Conservation (phyloP, 2,888 invertebrate genomes). For the Elmis aenea region DNA sequence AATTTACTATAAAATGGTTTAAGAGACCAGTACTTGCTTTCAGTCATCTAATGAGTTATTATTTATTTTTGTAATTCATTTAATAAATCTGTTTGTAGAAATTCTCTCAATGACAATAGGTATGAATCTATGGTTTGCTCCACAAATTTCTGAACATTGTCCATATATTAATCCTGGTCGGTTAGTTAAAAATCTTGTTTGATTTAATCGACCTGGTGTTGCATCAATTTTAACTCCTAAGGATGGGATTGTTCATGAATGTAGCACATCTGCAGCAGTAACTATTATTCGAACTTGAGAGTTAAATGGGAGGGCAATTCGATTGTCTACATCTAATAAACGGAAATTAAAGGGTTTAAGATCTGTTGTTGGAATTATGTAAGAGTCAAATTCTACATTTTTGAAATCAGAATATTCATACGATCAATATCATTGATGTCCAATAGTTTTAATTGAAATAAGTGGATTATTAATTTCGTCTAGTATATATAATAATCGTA, state of each 20-base stretch:
- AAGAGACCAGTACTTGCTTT: conserved; percentile 68
- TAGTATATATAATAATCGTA: conserved; percentile 56
- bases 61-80: conserved; percentile 53
- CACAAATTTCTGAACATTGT: conserved; percentile 80
- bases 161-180: conserved; percentile 65
- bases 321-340: conserved; percentile 61
- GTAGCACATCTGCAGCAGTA: conserved; percentile 60
- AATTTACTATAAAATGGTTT: conserved; percentile 62
- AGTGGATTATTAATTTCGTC: conserved; percentile 58
- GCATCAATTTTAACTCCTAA: conserved; percentile 63
- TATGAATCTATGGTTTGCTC: conserved; percentile 75
- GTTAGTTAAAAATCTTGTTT: conserved; percentile 57
- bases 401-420: conserved; percentile 63
- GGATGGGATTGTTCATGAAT: conserved; percentile 60
- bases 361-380: conserved; percentile 52
- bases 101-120: conserved; percentile 65
- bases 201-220: conserved; percentile 60
- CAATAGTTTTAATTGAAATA: conserved; percentile 58
- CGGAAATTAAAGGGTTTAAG: conserved; percentile 49
- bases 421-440: conserved; percentile 57
- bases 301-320: conserved; percentile 54
- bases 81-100: conserved; percentile 52
- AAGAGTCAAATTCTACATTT: conserved; percentile 58
- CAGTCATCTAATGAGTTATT: conserved; percentile 59
- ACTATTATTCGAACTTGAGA: conserved; percentile 61